Conservation (phyloP, 2,113 vertebrate genomes). For the Pluvianellus socialis region DNA sequence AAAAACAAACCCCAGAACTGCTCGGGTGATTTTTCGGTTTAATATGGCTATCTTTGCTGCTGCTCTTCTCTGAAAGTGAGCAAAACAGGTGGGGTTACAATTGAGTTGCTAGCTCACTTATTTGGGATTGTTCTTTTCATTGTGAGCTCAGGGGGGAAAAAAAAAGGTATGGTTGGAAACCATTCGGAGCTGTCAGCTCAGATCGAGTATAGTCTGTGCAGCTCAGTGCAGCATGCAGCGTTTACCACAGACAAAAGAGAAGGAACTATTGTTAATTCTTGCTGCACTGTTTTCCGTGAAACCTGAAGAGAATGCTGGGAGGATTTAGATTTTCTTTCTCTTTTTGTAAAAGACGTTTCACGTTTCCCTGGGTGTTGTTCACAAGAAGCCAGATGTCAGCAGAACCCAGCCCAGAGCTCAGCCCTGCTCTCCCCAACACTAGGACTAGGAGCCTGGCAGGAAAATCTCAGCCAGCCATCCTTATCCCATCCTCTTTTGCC, state of each 20-base stretch:
- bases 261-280: not conserved
- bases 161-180: not conserved
- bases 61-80: not conserved
- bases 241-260: slow-evolving; percentile 17
- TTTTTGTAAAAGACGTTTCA: not conserved
- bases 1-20: not conserved
- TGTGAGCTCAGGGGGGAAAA: not conserved
- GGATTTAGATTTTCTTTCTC: not conserved
- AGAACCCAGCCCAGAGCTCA: not conserved
- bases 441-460: not conserved
- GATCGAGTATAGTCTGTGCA: not conserved
- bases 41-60: not conserved
- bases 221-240: not conserved
- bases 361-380: not conserved
- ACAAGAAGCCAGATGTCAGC: not conserved
- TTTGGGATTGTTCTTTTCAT: not conserved
- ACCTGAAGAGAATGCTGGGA: not conserved
- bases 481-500: not conserved
- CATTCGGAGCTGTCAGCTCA: slow-evolving; percentile 30
- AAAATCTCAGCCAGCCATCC: not conserved
- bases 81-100: not conserved
- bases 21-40: not conserved
- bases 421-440: not conserved
- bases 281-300: not conserved
- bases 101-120: not conserved